Conservation (phyloP, 1,140 invertebrate genomes). For the Holotrichia oblita region DNA sequence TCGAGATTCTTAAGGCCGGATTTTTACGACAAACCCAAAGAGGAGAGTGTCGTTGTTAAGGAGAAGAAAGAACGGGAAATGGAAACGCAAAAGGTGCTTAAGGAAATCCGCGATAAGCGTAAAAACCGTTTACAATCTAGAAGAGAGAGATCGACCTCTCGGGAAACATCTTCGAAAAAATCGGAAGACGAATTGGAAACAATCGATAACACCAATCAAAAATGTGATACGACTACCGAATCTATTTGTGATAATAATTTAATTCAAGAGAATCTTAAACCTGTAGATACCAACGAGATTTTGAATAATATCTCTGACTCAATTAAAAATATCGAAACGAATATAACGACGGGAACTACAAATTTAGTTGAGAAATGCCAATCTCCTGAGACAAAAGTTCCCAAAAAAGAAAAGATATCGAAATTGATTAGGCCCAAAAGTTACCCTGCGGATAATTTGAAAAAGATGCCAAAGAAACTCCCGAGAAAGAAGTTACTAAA, state of each 20-base stretch:
- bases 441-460: conserved; percentile 61
- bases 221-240: conserved; percentile 24
- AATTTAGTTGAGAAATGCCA: conserved; percentile 16
- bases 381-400: conserved; percentile 44
- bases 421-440: conserved; percentile 69
- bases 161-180: conserved; percentile 42
- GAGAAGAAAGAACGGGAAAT: conserved; percentile 74
- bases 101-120: conserved; percentile 71
- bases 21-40: conserved; percentile 75
- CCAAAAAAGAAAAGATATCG: conserved; percentile 63
- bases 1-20: conserved; percentile 80
- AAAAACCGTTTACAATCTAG: conserved; percentile 59
- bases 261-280: conserved; percentile 26
- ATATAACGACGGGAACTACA: neutral
- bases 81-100: conserved; percentile 70
- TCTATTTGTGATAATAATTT: conserved; percentile 40
- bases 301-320: conserved; percentile 54
- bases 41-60: conserved; percentile 74
- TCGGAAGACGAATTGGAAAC: conserved; percentile 37
- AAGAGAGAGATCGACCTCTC: conserved; percentile 50
- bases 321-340: conserved; percentile 55
- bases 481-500: conserved; percentile 57
- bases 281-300: conserved; percentile 46
- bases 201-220: conserved; percentile 13
- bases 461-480: conserved; percentile 59